Base-by-base conservation (phyloP, 2,113 vertebrate genomes). In the Eulacestoma nigropectus region DNA sequence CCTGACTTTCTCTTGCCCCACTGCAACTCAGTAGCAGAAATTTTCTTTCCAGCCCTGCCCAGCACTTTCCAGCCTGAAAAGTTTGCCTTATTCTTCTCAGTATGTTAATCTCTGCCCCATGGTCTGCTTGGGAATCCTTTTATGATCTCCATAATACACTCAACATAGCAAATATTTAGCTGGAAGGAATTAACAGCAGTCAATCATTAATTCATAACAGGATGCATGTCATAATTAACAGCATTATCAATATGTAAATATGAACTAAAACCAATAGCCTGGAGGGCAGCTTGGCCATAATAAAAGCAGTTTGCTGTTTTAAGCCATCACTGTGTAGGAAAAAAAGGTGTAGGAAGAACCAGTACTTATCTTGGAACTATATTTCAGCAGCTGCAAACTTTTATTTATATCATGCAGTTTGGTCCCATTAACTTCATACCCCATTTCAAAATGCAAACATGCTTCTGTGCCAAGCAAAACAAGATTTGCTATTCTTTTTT, bases 181-280 rank as follows among this genome's bases (percentile, higher is more conserved):
- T 95, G 82, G 63, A 94, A 93, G 59, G 60, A 94, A 96, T 68
- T 83, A 84, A 77, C 19, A 56, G 27, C 60, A 87, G 96, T 95
- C 96, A 97, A 96, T 89, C 62, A 72, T 95, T 95, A 76, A 92
- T 90, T 96, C 33, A 50, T 85, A 72, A 87, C 81, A 72, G 47
- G 35, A 44, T 91, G 86, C 91, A 84, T 89, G 68, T 49, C 60
- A 80, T 84, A 87, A 96, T 94, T 96, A 94, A 82, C 62, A 91
- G 65, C 68, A 95, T 80, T 73, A 95, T 85, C 62, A 72, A 89
- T 86, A 96, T 73, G 73, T 21, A 93, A 95, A 92, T 84, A 84
- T 4, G 5, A 90, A 82, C 69, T 69, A 80, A 88, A 89, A 90
- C 32, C 8, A 91, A 96, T 32, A 83, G 20, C 49, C 39, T 69